Evolutionary conservation across 2,888 invertebrate species (phyloP).

Genomic region (Ennomos fuscantarius): DNA sequence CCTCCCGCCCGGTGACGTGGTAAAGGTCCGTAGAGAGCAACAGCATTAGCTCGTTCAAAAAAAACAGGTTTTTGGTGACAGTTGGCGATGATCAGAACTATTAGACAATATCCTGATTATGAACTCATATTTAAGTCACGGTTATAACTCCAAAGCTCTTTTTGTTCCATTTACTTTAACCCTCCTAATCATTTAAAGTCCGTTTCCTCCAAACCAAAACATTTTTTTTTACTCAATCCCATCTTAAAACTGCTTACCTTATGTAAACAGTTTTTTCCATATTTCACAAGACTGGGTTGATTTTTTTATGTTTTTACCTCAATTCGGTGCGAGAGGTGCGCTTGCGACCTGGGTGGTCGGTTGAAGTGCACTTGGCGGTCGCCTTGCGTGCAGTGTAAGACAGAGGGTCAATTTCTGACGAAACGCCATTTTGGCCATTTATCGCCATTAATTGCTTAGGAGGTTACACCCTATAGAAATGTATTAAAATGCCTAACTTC

Average conservation of each 20-base stretch:
- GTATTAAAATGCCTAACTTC: no score
- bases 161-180: conserved; percentile 14
- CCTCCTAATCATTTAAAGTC: conserved; percentile 17
- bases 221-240: conserved; percentile 35
- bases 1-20: no score
- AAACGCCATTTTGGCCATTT: background rate
- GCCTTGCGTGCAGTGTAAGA: conserved; percentile 25
- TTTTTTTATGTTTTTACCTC: conserved; percentile 52
- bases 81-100: no score
- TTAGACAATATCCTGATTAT: no score
- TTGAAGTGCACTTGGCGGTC: conserved; percentile 56
- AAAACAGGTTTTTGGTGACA: no score
- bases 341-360: conserved; percentile 61
- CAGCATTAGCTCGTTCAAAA: no score
- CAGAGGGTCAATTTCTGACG: conserved; percentile 20
- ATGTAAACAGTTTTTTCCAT: conserved; percentile 38
- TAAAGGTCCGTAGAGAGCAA: no score
- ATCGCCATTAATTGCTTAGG: no score
- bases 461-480: no score
- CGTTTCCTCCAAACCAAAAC: conserved; percentile 37
- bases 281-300: conserved; percentile 37
- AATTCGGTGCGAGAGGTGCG: conserved; percentile 50
- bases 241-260: conserved; percentile 29
- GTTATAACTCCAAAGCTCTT: background rate
- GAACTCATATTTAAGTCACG: no score